phyloP scores from a whole-genome alignment of 2,888 invertebrate species.

The Ormyrus nitidulus region DNA sequence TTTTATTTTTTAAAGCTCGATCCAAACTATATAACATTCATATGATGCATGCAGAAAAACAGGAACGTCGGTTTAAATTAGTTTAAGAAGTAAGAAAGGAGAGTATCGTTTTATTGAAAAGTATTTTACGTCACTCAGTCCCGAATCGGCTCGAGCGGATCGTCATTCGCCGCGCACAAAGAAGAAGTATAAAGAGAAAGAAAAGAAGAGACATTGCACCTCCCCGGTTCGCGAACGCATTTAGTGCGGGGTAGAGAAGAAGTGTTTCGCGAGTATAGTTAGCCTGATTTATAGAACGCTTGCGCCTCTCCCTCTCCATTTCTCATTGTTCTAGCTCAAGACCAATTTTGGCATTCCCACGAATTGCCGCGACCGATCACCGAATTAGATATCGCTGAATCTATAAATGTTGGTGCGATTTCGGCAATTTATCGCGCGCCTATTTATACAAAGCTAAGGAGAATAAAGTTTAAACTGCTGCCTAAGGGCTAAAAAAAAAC shows the following conservation, averaged over 20 bases:
- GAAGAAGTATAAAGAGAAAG: neutral
- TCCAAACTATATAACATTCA: no score
- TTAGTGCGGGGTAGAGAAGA: conserved; percentile 15
- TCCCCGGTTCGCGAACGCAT: conserved; percentile 22
- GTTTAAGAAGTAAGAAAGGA: no score
- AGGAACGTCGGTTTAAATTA: no score
- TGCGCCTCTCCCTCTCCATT: neutral
- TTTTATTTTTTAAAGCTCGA: no score
- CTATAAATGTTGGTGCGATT: conserved; percentile 30
- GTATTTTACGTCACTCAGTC: neutral
- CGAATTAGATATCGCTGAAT: conserved; percentile 10
- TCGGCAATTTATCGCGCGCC: no score
- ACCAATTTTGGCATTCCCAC: conserved; percentile 1
- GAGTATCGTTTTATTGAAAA: no score
- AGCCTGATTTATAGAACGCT: conserved; percentile 20
- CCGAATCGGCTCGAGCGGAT: neutral
- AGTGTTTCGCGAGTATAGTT: neutral
- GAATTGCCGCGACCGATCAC: no score
- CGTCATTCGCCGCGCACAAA: neutral
- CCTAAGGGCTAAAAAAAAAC: no score
- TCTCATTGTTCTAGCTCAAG: conserved; percentile 3
- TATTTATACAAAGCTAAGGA: no score
- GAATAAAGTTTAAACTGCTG: no score
- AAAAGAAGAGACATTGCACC: neutral
- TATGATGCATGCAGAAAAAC: no score